Evolutionary conservation across 37 sponge, comb jelly and placozoan species (phyloP), one percentile per base, ranked within the genome.

Genomic region (Hexactinellida sp.): DNA sequence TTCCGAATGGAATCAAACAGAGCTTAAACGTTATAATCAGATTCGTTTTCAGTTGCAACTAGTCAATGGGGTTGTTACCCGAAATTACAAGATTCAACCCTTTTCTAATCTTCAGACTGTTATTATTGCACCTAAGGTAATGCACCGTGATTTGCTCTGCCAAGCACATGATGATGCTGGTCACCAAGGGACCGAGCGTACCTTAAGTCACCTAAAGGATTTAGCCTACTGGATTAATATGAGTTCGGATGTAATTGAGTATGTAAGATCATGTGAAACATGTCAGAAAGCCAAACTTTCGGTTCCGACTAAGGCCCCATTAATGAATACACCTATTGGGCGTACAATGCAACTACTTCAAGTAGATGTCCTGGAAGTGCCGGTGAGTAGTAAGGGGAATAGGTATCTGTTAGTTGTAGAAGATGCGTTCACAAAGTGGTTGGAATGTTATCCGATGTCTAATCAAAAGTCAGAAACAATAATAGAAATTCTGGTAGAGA

Each of bases 341-440:
- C 32, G 38, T 37, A 82, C 88, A 37, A 88, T 86, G 88, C 84
- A 91, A 54, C 55, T 86, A 86, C 38, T 88, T 28, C 84, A 63
- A 9, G 87, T 89, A 9, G 91, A 88, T 51, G 55, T 91, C n/a
- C 54, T 91, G 55, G 85, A 88, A 16, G 85, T 91, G 9, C 86
- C 91, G 24, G 5, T 87, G 34, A 86, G 89, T 24, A 36, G 35
- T 36, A 88, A 86, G 28, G 86, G 84, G 36, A 91, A 88, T 52
- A 36, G 83, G 24, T 88, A 91, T 84, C 84, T 91, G 0, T 85
- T 88, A 0, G 89, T 91, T 0, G 24, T 88, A 0, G 87, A 88
- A 63, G 87, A 91, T 23, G 76, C 25, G 3, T 63, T 91, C 54
- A 91, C 92, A 3, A 87, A 89, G 38, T 91, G 89, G 92, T 85